A percentile compares a stretch with the other conserved stretches of the same genome.
These are phyloP conservation scores for Nycticryphes semicollaris DNA, from an alignment of 2,113 vertebrate species.

Conservation along the genomic window DNA sequence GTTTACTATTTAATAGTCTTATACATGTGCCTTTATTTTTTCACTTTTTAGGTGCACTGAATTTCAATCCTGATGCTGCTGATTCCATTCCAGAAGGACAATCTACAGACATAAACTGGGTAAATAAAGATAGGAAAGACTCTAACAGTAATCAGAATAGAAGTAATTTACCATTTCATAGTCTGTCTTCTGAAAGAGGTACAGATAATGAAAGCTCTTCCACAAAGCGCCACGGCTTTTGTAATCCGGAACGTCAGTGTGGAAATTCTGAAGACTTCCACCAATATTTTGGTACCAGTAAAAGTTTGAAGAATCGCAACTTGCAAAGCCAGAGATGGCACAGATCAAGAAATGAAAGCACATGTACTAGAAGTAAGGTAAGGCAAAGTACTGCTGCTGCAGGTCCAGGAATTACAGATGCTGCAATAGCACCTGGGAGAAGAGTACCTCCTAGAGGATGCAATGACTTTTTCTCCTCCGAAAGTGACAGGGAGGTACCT, in stretches of 20 bases:
- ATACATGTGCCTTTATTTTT: background rate
- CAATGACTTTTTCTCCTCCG: conserved; percentile 69
- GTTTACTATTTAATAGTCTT: background rate
- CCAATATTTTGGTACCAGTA: conserved; percentile 69
- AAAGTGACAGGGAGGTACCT: conserved; percentile 75
- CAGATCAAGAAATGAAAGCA: conserved; percentile 75
- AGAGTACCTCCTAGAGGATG: conserved; percentile 68
- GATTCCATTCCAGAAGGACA: conserved; percentile 74
- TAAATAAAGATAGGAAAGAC: conserved; percentile 76
- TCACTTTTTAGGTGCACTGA: conserved; percentile 69
- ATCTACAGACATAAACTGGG: conserved; percentile 70
- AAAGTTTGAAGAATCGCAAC: conserved; percentile 71
- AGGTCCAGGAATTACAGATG: conserved; percentile 43
- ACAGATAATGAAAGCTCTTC: conserved; percentile 64
- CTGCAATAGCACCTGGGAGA: conserved; percentile 45
- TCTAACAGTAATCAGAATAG: conserved; percentile 71
- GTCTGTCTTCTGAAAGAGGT: conserved; percentile 68
- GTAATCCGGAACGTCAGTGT: conserved; percentile 62
- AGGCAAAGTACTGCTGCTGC: conserved; percentile 47
- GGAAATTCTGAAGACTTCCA: conserved; percentile 67
- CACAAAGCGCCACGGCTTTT: conserved; percentile 55
- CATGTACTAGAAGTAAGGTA: conserved; percentile 55
- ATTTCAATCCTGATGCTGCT: conserved; percentile 79
- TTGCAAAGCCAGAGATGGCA: conserved; percentile 78
- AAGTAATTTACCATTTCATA: conserved; percentile 65